Evolutionary conservation across 2,797 vertebrate species (phyloP).

Genomic region (Chaunax sp.): DNA sequence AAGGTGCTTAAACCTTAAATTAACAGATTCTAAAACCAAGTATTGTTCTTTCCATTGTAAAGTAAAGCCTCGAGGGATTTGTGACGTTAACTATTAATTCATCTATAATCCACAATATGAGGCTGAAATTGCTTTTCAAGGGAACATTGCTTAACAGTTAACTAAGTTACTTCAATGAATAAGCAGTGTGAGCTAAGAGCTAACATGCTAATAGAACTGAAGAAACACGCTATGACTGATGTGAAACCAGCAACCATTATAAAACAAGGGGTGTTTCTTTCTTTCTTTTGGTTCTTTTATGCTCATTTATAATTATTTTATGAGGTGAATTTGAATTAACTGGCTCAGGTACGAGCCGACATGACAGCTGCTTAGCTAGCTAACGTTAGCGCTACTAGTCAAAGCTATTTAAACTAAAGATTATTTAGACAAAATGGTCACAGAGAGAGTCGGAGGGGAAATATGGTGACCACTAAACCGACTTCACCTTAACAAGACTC

Average conservation of each 20-base stretch:
- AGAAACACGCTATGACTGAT: accelerated
- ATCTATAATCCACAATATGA: too few relatives aligned
- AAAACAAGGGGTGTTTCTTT: background rate
- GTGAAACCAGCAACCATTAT: background rate
- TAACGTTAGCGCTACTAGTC: conserved; percentile 3
- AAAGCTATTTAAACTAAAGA: too few relatives aligned
- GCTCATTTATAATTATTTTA: too few relatives aligned
- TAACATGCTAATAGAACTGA: conserved; percentile 12
- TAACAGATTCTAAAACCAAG: too few relatives aligned
- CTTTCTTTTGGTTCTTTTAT: too few relatives aligned
- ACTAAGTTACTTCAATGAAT: conserved; percentile 13
- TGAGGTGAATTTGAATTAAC: background rate
- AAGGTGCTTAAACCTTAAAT: too few relatives aligned
- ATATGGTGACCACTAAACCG: accelerated
- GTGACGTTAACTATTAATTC: too few relatives aligned
- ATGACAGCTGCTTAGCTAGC: conserved; percentile 8
- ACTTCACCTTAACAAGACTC: accelerated
- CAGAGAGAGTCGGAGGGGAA: too few relatives aligned
- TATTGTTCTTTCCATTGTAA: too few relatives aligned
- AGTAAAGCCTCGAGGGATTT: too few relatives aligned
- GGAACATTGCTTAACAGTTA: background rate
- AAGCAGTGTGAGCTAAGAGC: conserved; percentile 5
- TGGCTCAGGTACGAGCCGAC: background rate
- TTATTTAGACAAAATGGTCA: too few relatives aligned
- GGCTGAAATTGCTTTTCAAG: too few relatives aligned